phyloP scores from a whole-genome alignment of 2,797 vertebrate species.

The Siniperca obscura region DNA sequence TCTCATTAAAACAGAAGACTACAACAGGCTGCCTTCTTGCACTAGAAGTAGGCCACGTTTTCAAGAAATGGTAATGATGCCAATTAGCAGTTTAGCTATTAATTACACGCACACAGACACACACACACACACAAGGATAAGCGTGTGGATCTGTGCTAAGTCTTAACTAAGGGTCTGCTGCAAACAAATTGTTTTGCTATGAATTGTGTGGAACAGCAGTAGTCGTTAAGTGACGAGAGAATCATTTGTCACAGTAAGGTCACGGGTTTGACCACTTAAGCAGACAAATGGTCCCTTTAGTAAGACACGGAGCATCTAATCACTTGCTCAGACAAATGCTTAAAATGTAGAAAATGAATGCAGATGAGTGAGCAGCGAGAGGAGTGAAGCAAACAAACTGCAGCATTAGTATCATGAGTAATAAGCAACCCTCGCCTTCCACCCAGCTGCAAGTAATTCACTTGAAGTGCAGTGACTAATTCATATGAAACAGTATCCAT shows the following conservation, averaged over 20 bases:
- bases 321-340: constrained; percentile 43
- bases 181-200: constrained; percentile 32
- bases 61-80: constrained; percentile 50
- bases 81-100: constrained; percentile 55
- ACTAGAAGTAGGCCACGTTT: constrained; percentile 33
- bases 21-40: constrained; percentile 23
- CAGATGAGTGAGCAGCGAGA: constrained; percentile 36
- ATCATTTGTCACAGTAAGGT: constrained; percentile 58
- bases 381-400: constrained; percentile 46
- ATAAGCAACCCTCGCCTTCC: constrained; percentile 53
- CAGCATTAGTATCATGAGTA: constrained; percentile 60
- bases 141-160: constrained; percentile 2
- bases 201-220: constrained; percentile 9
- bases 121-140: not conserved
- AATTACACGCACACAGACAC: constrained; percentile 26
- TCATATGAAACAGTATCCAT: constrained; percentile 61
- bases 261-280: constrained; percentile 46
- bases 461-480: constrained; percentile 65
- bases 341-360: constrained; percentile 48
- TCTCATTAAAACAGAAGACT: constrained; percentile 41
- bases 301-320: constrained; percentile 35
- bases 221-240: constrained; percentile 33
- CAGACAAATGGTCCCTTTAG: constrained; percentile 41
- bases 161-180: constrained; percentile 15
- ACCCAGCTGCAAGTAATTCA: constrained; percentile 66